Percentiles rank a stretch among this genome's conserved stretches.
phyloP scores from a whole-genome alignment of 2,113 vertebrate species.

The Aythya baeri region DNA sequence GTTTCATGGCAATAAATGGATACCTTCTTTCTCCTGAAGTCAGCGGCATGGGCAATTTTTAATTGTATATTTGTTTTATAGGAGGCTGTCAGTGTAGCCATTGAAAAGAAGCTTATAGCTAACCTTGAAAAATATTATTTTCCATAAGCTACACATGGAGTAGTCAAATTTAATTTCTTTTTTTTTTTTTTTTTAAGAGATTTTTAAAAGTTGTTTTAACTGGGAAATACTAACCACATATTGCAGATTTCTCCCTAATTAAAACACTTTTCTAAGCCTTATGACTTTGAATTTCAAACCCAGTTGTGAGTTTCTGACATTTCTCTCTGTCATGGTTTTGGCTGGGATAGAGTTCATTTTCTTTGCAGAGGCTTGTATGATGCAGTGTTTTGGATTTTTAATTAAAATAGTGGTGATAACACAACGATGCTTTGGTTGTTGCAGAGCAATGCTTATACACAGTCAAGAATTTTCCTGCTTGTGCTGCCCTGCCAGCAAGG shows the following conservation, averaged over 20 bases:
- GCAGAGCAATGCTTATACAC: too few relatives aligned
- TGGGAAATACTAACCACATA: neutral
- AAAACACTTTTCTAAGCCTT: neutral
- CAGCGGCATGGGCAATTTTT: neutral
- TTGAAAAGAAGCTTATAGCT: neutral
- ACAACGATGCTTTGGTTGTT: too few relatives aligned
- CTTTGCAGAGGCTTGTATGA: too few relatives aligned
- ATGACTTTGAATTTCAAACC: neutral
- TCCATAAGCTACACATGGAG: neutral
- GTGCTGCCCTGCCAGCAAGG: too few relatives aligned
- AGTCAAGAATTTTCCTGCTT: too few relatives aligned
- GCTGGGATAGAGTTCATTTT: too few relatives aligned
- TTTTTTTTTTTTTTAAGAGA: conserved; percentile 15
- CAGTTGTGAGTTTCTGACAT: neutral
- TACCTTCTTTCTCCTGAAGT: neutral
- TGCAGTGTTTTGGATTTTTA: too few relatives aligned
- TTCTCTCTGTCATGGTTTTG: neutral
- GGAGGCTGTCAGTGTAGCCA: neutral
- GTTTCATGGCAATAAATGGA: neutral
- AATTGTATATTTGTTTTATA: neutral
- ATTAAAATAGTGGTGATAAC: too few relatives aligned
- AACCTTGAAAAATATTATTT: neutral
- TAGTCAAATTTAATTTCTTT: neutral
- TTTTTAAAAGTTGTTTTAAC: neutral
- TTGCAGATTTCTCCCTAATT: neutral